Conservation (phyloP, 1,140 invertebrate genomes). For the Penaeus vannamei region DNA sequence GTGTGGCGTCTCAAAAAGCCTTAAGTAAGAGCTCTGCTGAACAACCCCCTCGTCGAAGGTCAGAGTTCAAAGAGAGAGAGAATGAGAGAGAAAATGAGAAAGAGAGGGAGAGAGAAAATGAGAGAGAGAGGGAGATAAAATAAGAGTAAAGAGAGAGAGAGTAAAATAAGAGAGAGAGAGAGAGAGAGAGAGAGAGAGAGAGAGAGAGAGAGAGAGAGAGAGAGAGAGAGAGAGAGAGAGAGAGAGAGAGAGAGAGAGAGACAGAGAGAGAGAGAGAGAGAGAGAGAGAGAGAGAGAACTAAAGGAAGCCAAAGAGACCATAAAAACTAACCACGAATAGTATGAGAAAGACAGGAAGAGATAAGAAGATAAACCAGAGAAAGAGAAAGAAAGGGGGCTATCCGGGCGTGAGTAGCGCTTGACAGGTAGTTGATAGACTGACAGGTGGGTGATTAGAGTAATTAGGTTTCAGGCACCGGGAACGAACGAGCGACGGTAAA, state of each 20-base stretch:
- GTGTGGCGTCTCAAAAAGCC: no score
- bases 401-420: not conserved
- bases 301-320: not conserved
- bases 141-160: not conserved
- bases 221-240: not conserved
- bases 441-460: not conserved
- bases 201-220: not conserved
- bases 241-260: not conserved
- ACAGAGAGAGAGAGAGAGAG: not conserved
- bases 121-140: not conserved
- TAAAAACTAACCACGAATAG: no score
- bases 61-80: not conserved
- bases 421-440: not conserved
- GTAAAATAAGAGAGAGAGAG: not conserved
- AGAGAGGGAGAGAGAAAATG: not conserved
- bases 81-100: not conserved
- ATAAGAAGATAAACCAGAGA: not conserved
- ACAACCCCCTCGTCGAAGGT: not conserved
- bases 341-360: no score
- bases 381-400: not conserved
- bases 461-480: no score
- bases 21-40: no score
- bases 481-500: no score
- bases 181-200: not conserved
- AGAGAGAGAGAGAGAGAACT: not conserved